Base-by-base conservation (phyloP, 1,140 invertebrate species). In the Sinonovacula constricta region DNA sequence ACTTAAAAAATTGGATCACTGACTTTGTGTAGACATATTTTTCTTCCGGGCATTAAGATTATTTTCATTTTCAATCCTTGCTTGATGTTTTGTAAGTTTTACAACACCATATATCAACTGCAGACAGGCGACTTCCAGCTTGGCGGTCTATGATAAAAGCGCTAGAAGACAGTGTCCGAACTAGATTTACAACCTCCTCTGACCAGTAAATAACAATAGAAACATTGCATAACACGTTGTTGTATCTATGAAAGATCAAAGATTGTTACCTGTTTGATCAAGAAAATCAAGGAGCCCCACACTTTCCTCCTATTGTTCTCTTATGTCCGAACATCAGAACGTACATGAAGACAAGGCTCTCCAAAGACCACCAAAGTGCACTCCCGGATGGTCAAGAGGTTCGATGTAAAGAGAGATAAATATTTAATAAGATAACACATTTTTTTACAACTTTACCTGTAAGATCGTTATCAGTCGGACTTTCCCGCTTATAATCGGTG, bases 181-280 rank as follows among this genome's bases (percentile, higher is more conserved):
- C 24, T 68, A 68, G 30, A 24, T 53, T 24, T 18, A 53, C 51
- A 53, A 53, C 26, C 7, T 18, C 26, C 51, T n/a, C n/a, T n/a
- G 26, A n/a, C n/a, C 51, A n/a, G n/a, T 18, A 53, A 1, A 53
- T 18, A 53, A 53, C 33, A 66, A 36, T 34, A 63, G 22, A 54
- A 45, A 53, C 10, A 56, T 76, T 76, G 28, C 51, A 33, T 76
- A 66, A 76, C 53, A 59, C 30, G 33, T n/a, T 36, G 62, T 65
- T 24, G 15, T 57, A 76, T 76, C 62, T 56, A 33, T 54, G 26
- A 34, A 33, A 76, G 45, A 76, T 76, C 72, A 76, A 76, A 76
- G 72, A 57, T 57, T 39, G 22, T 65, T 76, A 76, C 72, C 62
- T 76, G 72, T 76, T 76, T 76, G 63, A 76, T 76, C 53, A 49